These are phyloP conservation scores for Isoperla grammatica DNA, from an alignment of 2,888 invertebrate species.

Conservation along the genomic window DNA sequence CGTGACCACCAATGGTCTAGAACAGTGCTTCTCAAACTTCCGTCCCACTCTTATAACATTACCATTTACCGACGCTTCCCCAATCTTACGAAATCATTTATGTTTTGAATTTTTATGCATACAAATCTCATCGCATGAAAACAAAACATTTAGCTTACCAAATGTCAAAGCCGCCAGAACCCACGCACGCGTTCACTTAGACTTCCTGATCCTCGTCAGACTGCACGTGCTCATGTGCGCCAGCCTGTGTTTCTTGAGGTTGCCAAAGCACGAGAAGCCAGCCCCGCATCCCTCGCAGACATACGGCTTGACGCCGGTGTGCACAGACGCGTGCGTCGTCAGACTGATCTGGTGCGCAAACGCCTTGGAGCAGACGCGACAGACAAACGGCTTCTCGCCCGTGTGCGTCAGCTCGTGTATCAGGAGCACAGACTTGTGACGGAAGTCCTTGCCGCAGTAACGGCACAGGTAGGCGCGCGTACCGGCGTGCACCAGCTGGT, in stretches of 20 bases:
- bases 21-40: too few species aligned
- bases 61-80: too few species aligned
- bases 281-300: slow-evolving; percentile 46
- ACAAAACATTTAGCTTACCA: too few species aligned
- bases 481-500: slow-evolving; percentile 39
- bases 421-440: slow-evolving; percentile 41
- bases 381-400: slow-evolving; percentile 49
- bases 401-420: slow-evolving; percentile 45
- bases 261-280: slow-evolving; percentile 44
- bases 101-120: too few species aligned
- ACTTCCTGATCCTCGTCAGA: too few species aligned
- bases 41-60: too few species aligned
- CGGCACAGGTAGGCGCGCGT: slow-evolving; percentile 38
- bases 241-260: slow-evolving; percentile 24
- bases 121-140: too few species aligned
- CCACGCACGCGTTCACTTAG: too few species aligned
- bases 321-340: slow-evolving; percentile 46
- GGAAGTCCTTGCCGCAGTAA: slow-evolving; percentile 41
- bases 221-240: slow-evolving; percentile 20
- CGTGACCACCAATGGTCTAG: too few species aligned
- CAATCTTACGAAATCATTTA: too few species aligned
- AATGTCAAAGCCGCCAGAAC: too few species aligned
- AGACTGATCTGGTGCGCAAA: slow-evolving; percentile 48
- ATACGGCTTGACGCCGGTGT: slow-evolving; percentile 47
- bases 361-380: slow-evolving; percentile 43